Evolutionary conservation across 2,888 invertebrate genomes (phyloP), one percentile per base, ranked within the genome.

Genomic region (Ormyrus labotus): DNA sequence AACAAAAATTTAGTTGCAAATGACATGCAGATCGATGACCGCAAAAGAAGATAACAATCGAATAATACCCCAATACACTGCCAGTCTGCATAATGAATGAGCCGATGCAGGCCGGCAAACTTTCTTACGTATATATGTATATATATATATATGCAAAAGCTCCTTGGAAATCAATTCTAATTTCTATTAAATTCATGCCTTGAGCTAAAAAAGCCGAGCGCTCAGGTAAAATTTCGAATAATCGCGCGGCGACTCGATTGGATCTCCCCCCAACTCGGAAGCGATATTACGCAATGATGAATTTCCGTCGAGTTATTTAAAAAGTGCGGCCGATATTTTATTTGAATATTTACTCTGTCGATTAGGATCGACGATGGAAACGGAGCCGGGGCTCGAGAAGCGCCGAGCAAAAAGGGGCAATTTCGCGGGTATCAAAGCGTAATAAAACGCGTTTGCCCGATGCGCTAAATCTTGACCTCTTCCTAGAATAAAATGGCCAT

Each of bases 381-480:
- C 34, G 34, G 34, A 74, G 50, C 57, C 34, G n/a, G 34, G 64
- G 19, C 53, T 47, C 13, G 11, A 34, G 34, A 34, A 34, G 3
- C 34, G 48, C 48, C n/a, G 11, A 57, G 8, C 57, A 57, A 60
- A 63, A 55, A 48, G 51, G 34, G 55, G 75, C 61, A 80, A 80
- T 80, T 80, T 80, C 75, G 71, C 75, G 75, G 65, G 13, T 51
- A 65, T 80, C 65, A 61, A 75, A 55, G 71, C 80, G 75, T 71
- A 53, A 64, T 75, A 67, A 80, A 80, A 67, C 75, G 80, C 58
- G 61, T 75, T 80, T 80, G 10, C 67, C 50, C 64, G 58, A 34
- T 51, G 47, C 63, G 63, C 57, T 53, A 7, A 10, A 45, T 57
- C 73, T 58, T 53, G 51, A 58, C 67, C 8, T 58, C 57, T 72